Evolutionary conservation across 53 echinoderm and acorn worm genomes (phyloP), one percentile per base, ranked within the genome.

Genomic region (Paracentrotus lividus): DNA sequence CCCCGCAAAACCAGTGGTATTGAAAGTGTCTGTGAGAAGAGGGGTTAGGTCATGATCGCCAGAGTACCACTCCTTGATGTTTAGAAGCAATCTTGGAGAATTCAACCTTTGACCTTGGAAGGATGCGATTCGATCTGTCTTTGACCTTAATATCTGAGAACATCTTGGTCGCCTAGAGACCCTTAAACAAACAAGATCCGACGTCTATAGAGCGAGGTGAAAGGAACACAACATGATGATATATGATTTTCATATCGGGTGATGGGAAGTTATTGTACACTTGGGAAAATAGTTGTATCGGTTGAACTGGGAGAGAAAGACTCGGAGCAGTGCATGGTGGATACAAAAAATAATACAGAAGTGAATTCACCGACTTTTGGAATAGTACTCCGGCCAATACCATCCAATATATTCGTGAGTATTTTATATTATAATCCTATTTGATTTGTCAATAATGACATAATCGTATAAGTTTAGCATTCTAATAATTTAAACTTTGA

Each of bases 121-220:
- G 33, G 67, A 33, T 67, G 67, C 67, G 67, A 67, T 67, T 31
- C 67, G 67, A 67, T 67, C 67, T 33, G 67, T 67, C 34, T 67
- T 34, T 67, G 67, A 67, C 67, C 67, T 67, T 67, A 67, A 67
- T 67, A 67, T 67, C 67, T 31, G 67, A 67, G 67, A 16, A 67
- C 67, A 67, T 67, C 67, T 67, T 33, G 67, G 67, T 67, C 67
- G 67, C 67, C 67, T 67, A 16, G 67, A 67, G 67, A 67, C 67
- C 33, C 67, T 31, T 31, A 67, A n/a, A 67, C 67, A 34, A 67
- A 67, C 67, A 67, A 12, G 67, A 12, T 4, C 67, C 33, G n/a
- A n/a, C n/a, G 67, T 67, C 67, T 24, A 3, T 52, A 67, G 67
- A 67, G 31, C 67, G 12, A 33, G 67, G 31, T 31, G 15, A 32